Evolutionary conservation across 1,140 invertebrate genomes (phyloP).

Genomic region (Platyscapa corneri): DNA sequence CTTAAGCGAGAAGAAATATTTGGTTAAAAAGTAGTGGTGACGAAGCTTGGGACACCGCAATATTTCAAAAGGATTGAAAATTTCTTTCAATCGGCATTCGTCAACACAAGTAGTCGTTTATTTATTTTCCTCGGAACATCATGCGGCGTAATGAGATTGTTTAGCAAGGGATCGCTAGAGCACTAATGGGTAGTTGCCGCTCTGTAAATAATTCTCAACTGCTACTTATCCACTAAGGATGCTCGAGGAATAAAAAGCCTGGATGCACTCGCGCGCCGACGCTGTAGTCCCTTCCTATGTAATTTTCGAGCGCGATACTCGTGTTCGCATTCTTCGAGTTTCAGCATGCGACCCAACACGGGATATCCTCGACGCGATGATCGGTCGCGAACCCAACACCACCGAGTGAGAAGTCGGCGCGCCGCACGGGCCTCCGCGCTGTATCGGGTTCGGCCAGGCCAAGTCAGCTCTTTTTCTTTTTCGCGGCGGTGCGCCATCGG

Average conservation of each 20-base stretch:
- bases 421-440: neutral
- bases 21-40: neutral
- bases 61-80: neutral
- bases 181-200: neutral
- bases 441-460: neutral
- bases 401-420: neutral
- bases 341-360: neutral
- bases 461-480: neutral
- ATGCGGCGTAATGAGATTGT: neutral
- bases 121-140: neutral
- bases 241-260: neutral
- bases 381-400: conserved; percentile 10
- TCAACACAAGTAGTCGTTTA: neutral
- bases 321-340: neutral
- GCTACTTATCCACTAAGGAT: neutral
- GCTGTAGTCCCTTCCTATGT: neutral
- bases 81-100: neutral
- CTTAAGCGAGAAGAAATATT: too few species aligned
- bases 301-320: neutral
- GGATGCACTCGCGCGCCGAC: too few species aligned
- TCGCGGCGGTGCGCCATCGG: neutral
- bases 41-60: too few species aligned
- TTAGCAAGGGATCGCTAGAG: neutral
- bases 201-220: neutral
- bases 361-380: neutral